phyloP scores from a whole-genome alignment of 2,113 vertebrate genomes.

The Ammodytes dubius region DNA sequence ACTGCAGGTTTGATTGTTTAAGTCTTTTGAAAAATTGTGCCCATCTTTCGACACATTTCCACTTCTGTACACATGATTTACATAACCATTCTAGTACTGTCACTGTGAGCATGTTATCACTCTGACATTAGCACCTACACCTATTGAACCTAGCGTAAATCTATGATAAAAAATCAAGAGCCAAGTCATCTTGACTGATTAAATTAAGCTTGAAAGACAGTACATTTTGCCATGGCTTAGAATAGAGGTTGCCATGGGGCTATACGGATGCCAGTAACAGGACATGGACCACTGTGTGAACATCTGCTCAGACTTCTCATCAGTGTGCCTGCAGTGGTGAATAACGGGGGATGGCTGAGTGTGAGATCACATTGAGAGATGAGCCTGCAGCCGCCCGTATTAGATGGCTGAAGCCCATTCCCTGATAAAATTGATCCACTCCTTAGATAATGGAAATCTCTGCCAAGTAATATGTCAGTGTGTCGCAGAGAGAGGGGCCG shows the following conservation, averaged over 20 bases:
- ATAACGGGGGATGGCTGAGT: slow-evolving; percentile 31
- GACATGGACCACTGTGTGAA: slow-evolving; percentile 24
- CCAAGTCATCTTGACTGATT: not conserved
- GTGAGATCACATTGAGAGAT: slow-evolving; percentile 45
- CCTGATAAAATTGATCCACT: slow-evolving; percentile 71
- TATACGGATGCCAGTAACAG: not conserved
- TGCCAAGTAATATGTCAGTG: slow-evolving; percentile 67
- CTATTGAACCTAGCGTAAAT: not conserved
- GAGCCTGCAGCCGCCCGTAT: slow-evolving; percentile 50
- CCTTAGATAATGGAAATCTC: slow-evolving; percentile 76
- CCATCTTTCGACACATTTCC: no score
- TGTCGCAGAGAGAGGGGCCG: slow-evolving; percentile 34
- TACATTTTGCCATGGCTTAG: not conserved
- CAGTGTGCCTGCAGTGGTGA: not conserved
- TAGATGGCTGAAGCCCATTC: slow-evolving; percentile 60
- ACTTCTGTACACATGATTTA: no score
- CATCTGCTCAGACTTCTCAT: slow-evolving; percentile 45
- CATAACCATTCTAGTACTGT: no score
- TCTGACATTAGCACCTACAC: no score
- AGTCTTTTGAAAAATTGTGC: no score
- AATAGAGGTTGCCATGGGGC: not conserved
- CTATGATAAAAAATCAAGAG: not conserved
- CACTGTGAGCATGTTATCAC: no score
- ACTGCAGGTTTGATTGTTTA: not conserved
- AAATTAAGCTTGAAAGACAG: not conserved